Evolutionary conservation across 2,797 vertebrate species (phyloP), one percentile per base, ranked within the genome.

Genomic region (Acipenser transmontanus): DNA sequence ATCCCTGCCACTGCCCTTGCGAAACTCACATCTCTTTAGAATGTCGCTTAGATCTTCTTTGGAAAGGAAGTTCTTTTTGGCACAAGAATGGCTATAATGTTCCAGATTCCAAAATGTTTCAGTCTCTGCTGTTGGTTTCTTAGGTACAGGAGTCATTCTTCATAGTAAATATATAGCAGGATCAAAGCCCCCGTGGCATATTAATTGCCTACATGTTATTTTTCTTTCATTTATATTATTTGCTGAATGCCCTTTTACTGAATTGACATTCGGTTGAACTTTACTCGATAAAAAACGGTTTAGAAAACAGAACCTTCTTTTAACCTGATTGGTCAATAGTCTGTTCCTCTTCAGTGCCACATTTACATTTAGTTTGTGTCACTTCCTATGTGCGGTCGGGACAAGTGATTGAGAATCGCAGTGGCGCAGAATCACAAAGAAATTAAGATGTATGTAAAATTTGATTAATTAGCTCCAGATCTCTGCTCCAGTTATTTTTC

Each of bases 61-160:
- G 52, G 56, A 59, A 49, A 2, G 47, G 64, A 66, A 66, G 64
- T 47, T 34, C 48, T 59, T 57, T 59, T 59, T 66, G 64, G 64
- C 52, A 48, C 47, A n/a, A 49, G 52, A 5, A 66, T 47, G 47
- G 14, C 52, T 47, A 59, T 49, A 66, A 20, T 49, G n/a, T 34
- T 49, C 10, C 56, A 66, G 47, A 8, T 47, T 66, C 57, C 54
- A 49, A 57, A 34, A 59, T 48, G 56, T 56, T 59, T 66, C 3
- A 59, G 64, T 10, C 13, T 57, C 48, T 17, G 13, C 34, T n/a
- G 20, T 59, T 59, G 54, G 64, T 66, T 10, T 66, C 64, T 66
- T 59, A 59, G 54, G 52, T 59, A 13, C 54, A 49, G 50, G 34
- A 49, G 10, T 7, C 0, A 57, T 11, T 11, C 54, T 57, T 57